Base-by-base conservation (phyloP, 2,888 invertebrate species). In the Heliconius aoede region DNA sequence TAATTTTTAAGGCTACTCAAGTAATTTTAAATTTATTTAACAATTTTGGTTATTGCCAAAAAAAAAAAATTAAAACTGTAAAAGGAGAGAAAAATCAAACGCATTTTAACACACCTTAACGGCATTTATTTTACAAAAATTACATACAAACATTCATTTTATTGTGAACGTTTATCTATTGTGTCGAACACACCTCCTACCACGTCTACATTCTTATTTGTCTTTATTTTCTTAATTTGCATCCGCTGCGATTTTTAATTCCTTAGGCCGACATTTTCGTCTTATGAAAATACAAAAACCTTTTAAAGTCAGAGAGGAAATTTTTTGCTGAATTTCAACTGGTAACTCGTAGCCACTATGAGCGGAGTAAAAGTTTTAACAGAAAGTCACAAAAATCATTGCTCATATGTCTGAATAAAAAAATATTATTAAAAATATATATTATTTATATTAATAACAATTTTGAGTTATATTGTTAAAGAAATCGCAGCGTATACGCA, bases 81-180 rank as follows among this genome's bases (percentile, higher is more conserved):
- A 46, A 18, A 15, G 1, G 24, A 9, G 36, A 65, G 30, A 15
- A 55, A 46, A 46, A 30, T 85, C 83, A 87, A 83, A 87, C 87
- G 83, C 85, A 76, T 74, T 46, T 36, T 51, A 76, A n/a, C n/a
- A n/a, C 80, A 79, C 85, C 89, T 88, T 80, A 81, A 64, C 81
- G 91, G 90, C 82, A 76, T 91, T 91, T 93, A 90, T 91, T 88
- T 91, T 92, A 92, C 76, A 94, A 94, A 94, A 94, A 84, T 93
- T 94, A 94, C 94, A 94, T 94, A 94, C 90, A 94, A 94, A 94
- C 94, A 94, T 91, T 91, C 91, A 94, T 90, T 86, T 88, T 83
- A 88, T 87, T 85, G 86, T 87, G 89, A 89, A 89, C 88, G 84
- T 85, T 83, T 84, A 87, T 62, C 79, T 86, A 86, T 83, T 78